These are phyloP conservation scores for Rhabdornis inornatus DNA, from an alignment of 2,113 vertebrate species.

Conservation along the genomic window DNA sequence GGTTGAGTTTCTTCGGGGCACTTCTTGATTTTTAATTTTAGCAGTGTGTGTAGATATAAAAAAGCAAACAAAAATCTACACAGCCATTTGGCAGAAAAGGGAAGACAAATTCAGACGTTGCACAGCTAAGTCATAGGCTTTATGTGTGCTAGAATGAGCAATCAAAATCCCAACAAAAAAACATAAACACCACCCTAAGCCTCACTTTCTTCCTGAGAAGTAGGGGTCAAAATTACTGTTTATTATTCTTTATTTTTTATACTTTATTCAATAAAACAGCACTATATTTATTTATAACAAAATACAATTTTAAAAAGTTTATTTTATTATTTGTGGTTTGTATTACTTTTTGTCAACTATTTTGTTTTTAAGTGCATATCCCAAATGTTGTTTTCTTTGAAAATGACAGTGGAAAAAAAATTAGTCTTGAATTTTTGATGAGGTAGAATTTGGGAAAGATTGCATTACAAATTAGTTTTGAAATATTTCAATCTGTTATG, in stretches of 20 bases:
- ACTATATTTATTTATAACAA: neutral
- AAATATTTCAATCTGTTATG: neutral
- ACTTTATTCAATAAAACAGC: neutral
- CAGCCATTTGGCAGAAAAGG: neutral
- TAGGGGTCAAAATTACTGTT: neutral
- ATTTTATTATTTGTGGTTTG: neutral
- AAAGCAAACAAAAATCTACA: neutral
- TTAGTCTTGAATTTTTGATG: neutral
- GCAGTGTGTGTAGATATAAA: neutral
- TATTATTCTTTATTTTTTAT: neutral
- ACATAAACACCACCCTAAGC: neutral
- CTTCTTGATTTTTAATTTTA: neutral
- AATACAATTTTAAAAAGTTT: neutral
- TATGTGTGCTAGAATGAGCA: neutral
- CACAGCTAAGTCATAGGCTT: neutral
- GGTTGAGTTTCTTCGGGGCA: neutral
- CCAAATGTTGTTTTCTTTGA: neutral
- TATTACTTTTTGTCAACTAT: neutral
- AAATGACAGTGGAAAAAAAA: neutral
- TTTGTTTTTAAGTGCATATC: neutral
- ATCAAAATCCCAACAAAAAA: neutral
- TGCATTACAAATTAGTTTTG: neutral
- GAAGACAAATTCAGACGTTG: neutral
- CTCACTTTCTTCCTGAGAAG: neutral
- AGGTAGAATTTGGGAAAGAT: neutral